These are phyloP conservation scores for Drosophila tropicalis DNA, from an alignment of 1,140 invertebrate genomes.

Conservation along the genomic window DNA sequence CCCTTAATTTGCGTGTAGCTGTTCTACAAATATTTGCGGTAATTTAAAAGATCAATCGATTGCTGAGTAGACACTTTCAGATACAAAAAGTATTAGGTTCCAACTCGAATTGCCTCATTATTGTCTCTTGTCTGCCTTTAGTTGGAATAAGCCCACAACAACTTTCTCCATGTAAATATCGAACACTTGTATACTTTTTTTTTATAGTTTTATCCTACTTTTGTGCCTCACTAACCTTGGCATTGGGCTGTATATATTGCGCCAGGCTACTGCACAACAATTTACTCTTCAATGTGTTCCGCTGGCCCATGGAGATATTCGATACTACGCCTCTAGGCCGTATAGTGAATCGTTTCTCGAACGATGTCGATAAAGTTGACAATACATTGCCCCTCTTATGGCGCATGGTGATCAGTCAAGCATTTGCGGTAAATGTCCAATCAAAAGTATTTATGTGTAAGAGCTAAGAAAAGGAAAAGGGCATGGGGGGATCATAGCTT, in stretches of 20 bases:
- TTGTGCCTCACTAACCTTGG: conserved; percentile 72
- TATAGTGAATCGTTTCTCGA: conserved; percentile 90
- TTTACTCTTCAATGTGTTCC: conserved; percentile 87
- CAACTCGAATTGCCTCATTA: conserved; percentile 13
- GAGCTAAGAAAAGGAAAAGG: background rate
- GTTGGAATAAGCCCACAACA: too few relatives aligned
- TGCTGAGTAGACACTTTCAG: conserved; percentile 10
- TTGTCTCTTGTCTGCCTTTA: conserved; percentile 17
- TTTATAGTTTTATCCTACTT: conserved; percentile 81
- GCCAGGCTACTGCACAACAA: conserved; percentile 84
- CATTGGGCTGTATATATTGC: conserved; percentile 79
- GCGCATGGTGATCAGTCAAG: conserved; percentile 77
- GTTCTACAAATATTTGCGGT: conserved; percentile 78
- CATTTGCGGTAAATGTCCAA: conserved; percentile 64
- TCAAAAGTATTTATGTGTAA: background rate
- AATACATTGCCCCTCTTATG: conserved; percentile 83
- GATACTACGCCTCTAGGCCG: conserved; percentile 91
- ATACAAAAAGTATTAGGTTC: conserved; percentile 2
- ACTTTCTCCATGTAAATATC: background rate
- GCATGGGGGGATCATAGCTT: background rate
- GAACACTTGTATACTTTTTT: conserved; percentile 14
- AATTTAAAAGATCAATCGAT: conserved; percentile 45
- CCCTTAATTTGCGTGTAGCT: conserved; percentile 79
- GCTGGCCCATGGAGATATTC: conserved; percentile 89
- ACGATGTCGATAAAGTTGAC: conserved; percentile 89